Conservation (phyloP, 2,113 vertebrate species). For the Jaculus jaculus region DNA sequence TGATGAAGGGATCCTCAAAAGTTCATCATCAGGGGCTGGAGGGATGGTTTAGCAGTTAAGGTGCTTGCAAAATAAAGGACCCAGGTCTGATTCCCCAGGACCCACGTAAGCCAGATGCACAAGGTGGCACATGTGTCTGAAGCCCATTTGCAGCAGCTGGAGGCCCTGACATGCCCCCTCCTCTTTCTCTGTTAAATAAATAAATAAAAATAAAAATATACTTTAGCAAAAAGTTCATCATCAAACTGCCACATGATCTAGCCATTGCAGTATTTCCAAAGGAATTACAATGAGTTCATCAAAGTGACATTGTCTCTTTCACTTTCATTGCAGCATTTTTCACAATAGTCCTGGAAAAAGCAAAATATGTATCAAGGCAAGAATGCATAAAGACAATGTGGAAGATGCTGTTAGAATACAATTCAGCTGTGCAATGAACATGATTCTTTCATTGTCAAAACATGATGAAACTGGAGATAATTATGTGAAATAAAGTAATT, state of each 20-base stretch:
- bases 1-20: background rate
- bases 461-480: background rate
- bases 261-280: background rate
- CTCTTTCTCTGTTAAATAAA: no score
- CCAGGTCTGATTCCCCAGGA: no score
- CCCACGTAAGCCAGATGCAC: no score
- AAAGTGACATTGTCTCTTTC: background rate
- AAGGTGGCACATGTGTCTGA: no score
- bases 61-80: no score
- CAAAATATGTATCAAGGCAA: background rate
- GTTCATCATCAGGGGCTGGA: no score
- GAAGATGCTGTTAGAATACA: background rate
- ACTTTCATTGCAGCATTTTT: background rate
- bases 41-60: no score
- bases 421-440: background rate
- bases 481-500: background rate
- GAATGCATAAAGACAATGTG: background rate
- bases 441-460: background rate
- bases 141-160: no score
- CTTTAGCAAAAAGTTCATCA: background rate
- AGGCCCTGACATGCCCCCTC: no score
- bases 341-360: background rate
- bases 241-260: background rate
- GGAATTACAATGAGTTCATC: background rate
- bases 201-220: no score